Evolutionary conservation across 37 sponge, comb jelly and placozoan genomes (phyloP).

Genomic region (Cliona cf. orientalis): DNA sequence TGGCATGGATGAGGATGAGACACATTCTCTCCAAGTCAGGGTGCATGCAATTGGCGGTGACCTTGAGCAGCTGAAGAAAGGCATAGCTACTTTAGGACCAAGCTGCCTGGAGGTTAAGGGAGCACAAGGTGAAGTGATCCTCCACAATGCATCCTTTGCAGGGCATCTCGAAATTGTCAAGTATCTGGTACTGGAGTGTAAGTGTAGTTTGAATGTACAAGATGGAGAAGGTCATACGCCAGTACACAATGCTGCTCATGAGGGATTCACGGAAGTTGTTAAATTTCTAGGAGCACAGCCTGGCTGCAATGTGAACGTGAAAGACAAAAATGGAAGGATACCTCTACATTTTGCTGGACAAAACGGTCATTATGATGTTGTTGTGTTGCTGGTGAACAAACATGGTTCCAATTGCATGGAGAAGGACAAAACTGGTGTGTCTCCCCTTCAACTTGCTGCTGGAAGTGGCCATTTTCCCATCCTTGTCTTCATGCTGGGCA

Average conservation of each 20-base stretch:
- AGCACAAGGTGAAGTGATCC: slow-evolving; percentile 24
- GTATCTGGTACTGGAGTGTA: slow-evolving; percentile 33
- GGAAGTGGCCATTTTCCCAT: slow-evolving; percentile 39
- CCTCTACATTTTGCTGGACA: slow-evolving; percentile 54
- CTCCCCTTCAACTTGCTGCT: slow-evolving; percentile 50
- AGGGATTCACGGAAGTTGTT: slow-evolving; percentile 19
- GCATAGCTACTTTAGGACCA: not conserved
- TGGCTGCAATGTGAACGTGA: not conserved
- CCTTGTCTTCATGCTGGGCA: slow-evolving; percentile 16
- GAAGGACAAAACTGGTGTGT: slow-evolving; percentile 25
- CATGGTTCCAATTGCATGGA: not conserved
- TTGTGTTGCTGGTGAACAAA: slow-evolving; percentile 30
- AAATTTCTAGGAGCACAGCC: slow-evolving; percentile 25
- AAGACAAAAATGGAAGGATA: slow-evolving; percentile 22
- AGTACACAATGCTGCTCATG: slow-evolving; percentile 53
- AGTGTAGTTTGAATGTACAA: not conserved
- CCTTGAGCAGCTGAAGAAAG: slow-evolving; percentile 19
- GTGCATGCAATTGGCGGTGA: slow-evolving; percentile 26
- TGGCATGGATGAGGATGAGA: too few species aligned
- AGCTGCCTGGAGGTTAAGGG: not conserved
- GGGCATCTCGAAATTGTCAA: slow-evolving; percentile 37
- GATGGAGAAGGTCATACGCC: slow-evolving; percentile 49
- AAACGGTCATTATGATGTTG: slow-evolving; percentile 34
- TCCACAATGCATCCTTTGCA: slow-evolving; percentile 44
- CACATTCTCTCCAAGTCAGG: too few species aligned